These are phyloP conservation scores for Pitta sordida DNA, from an alignment of 2,113 vertebrate species.

Conservation along the genomic window DNA sequence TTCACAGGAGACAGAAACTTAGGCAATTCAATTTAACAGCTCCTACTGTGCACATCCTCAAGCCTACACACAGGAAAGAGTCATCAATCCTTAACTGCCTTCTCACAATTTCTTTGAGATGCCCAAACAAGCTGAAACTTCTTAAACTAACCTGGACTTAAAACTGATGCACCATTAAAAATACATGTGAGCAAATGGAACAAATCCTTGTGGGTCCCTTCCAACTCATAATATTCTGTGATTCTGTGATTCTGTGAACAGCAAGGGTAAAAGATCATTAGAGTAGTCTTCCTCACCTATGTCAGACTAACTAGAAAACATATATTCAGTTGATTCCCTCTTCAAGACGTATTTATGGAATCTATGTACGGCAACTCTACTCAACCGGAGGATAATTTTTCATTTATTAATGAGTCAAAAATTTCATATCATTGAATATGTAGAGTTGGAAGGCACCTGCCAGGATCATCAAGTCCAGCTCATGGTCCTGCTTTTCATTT, in stretches of 20 bases:
- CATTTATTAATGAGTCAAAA: background rate
- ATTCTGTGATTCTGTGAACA: no score
- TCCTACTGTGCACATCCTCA: background rate
- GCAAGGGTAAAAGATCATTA: background rate
- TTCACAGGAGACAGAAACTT: background rate
- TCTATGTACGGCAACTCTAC: background rate
- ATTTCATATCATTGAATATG: background rate
- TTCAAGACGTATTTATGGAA: background rate
- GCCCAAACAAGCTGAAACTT: background rate
- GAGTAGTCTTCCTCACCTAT: background rate
- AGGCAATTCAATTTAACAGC: background rate
- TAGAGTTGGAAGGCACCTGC: background rate
- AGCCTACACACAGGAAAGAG: background rate
- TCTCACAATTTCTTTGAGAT: background rate
- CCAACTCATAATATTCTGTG: no score
- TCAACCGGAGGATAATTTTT: background rate
- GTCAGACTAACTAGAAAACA: background rate
- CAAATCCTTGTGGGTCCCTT: no score
- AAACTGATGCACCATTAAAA: background rate
- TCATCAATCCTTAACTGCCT: background rate
- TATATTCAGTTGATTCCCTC: background rate
- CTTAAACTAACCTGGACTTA: background rate
- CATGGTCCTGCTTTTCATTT: background rate
- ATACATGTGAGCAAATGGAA: background rate
- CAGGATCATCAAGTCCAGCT: accelerated